phyloP scores from a whole-genome alignment of 2,888 invertebrate species.

The Teinopalpus imperialis region DNA sequence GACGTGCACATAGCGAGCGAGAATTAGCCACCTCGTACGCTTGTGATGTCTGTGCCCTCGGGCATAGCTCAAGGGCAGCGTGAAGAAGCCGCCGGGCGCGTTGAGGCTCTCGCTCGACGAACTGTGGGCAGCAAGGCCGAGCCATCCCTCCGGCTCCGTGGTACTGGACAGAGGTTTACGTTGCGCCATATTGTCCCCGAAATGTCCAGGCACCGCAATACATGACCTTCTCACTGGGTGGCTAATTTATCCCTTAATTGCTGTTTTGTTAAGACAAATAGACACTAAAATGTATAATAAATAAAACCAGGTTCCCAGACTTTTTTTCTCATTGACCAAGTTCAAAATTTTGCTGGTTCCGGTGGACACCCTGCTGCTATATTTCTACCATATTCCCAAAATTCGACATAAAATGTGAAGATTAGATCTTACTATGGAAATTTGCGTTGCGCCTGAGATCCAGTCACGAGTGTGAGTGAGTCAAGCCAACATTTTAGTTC shows the following conservation, averaged over 20 bases:
- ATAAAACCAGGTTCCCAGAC: too few relatives aligned
- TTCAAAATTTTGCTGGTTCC: too few relatives aligned
- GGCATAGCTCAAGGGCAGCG: conserved; percentile 89
- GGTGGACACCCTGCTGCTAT: too few relatives aligned
- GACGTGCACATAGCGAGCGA: conserved; percentile 65
- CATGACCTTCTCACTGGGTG: neutral
- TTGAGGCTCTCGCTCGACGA: conserved; percentile 86
- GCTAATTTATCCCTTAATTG: neutral
- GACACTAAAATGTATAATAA: too few relatives aligned
- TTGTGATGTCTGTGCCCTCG: conserved; percentile 90
- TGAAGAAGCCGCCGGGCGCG: conserved; percentile 85
- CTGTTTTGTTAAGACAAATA: too few relatives aligned
- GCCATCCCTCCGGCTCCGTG: conserved; percentile 64
- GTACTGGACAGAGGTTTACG: conserved; percentile 49
- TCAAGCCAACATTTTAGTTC: too few relatives aligned
- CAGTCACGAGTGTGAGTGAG: too few relatives aligned
- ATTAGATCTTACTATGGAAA: too few relatives aligned
- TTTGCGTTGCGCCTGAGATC: too few relatives aligned
- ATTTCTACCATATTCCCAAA: too few relatives aligned
- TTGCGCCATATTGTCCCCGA: conserved; percentile 28
- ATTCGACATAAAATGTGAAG: too few relatives aligned
- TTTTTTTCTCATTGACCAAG: too few relatives aligned
- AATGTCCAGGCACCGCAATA: neutral
- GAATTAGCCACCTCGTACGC: conserved; percentile 87
- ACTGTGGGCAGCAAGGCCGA: conserved; percentile 64